phyloP scores from a whole-genome alignment of 1,140 invertebrate species.

The Tetraneura akinire region DNA sequence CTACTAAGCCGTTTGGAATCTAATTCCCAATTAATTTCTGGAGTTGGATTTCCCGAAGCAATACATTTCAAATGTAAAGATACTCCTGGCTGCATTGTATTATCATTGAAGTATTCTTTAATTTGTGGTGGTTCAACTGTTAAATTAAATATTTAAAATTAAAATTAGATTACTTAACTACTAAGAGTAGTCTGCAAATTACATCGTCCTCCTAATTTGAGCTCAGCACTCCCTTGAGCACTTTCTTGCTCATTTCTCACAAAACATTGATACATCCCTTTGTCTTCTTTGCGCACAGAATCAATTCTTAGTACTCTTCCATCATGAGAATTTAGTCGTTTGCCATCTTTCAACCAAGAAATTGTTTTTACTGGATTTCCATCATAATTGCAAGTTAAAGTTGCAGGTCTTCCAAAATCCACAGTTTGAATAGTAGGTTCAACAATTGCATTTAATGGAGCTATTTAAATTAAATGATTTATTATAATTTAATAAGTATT shows the following conservation, averaged over 20 bases:
- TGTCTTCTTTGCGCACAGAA: constrained; percentile 89
- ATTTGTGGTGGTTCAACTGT: constrained; percentile 85
- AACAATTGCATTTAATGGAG: constrained; percentile 81
- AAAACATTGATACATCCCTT: constrained; percentile 97
- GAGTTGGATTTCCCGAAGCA: constrained; percentile 87
- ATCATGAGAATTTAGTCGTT: constrained; percentile 72
- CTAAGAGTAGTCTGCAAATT: not conserved
- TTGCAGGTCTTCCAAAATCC: constrained; percentile 87
- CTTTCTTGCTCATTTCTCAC: constrained; percentile 91
- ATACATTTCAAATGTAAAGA: constrained; percentile 80
- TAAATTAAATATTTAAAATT: constrained; percentile 51
- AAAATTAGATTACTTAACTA: not conserved
- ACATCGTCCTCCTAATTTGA: constrained; percentile 90
- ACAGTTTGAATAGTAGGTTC: constrained; percentile 88
- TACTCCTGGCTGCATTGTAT: constrained; percentile 84
- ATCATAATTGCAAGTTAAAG: constrained; percentile 85
- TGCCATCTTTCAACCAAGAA: constrained; percentile 90
- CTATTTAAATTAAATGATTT: constrained; percentile 59
- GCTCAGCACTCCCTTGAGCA: constrained; percentile 86
- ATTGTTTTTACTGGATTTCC: constrained; percentile 88
- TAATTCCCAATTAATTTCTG: constrained; percentile 91
- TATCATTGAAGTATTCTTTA: constrained; percentile 80
- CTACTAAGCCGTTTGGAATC: constrained; percentile 83
- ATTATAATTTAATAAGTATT: not conserved
- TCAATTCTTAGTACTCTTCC: constrained; percentile 81